Base-by-base conservation (phyloP, 2,888 invertebrate genomes). In the Epinotia bilunana region DNA sequence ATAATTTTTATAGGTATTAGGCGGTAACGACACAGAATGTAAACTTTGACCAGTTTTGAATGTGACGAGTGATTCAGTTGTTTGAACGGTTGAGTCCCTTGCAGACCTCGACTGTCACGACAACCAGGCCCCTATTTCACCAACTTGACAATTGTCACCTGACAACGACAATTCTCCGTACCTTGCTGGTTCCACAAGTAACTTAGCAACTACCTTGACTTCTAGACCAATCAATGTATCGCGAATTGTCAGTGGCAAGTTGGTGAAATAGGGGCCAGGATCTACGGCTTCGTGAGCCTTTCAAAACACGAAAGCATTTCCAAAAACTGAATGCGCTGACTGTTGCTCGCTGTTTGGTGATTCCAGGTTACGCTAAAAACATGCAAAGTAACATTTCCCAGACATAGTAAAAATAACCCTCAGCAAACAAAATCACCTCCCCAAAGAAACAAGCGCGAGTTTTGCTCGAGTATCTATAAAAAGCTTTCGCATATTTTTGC, bases 401-500 rank as follows among this genome's bases (percentile, higher is more conserved):
- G 16, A 49, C 49, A 9, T 9, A 39, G 39, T 39, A 7, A 39
- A 9, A 39, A 39, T 39, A 39, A 39, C 2, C 39, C 9, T 39
- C 39, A 39, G 39, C 39, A 39, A 39, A 39, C 39, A 39, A 9
- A n/a, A 53, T 53, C 16, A 2, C 7, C n/a, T n/a, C 53, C n/a
- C 16, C n/a, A n/a, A 6, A 13, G 46, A n/a, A 53, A n/a, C 53
- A 2, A 53, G 53, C n/a, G 53, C n/a, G n/a, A n/a, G n/a, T 53
- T 53, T 53, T 53, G n/a, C n/a, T n/a, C 7, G 7, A 53, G n/a
- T n/a, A 20, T 53, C 7, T 61, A n/a, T n/a, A 16, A 60, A n/a
- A 13, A 33, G 28, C 49, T 61, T 61, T n/a, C 64, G 64, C 49
- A 65, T 53, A 53, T 53, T n/a, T 49, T 57, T n/a, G 33, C 46